Conservation (phyloP, 2,797 vertebrate genomes). For the Sternotherus odoratus region DNA sequence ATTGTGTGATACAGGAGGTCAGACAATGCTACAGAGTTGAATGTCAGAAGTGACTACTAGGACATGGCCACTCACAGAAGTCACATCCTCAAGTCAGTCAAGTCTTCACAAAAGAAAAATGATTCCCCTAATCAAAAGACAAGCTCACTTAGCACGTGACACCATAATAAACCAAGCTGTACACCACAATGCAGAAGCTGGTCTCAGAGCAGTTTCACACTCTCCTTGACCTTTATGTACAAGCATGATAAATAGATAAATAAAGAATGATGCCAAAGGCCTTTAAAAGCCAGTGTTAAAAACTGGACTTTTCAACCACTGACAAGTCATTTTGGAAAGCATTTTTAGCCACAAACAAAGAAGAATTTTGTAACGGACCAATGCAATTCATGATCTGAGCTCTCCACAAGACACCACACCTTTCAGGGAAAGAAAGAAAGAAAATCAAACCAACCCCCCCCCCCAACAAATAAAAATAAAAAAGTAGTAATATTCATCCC, state of each 20-base stretch:
- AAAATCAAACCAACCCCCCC: conserved; percentile 70
- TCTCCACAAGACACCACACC: conserved; percentile 46
- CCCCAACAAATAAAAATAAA: conserved; percentile 45
- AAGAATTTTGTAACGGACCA: not conserved
- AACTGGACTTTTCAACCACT: conserved; percentile 35
- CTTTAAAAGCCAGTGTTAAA: conserved; percentile 55
- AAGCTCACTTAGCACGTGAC: conserved; percentile 25
- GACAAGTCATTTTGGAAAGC: conserved; percentile 30
- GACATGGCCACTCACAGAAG: not conserved
- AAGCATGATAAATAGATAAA: conserved; percentile 66
- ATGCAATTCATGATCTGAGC: conserved; percentile 45
- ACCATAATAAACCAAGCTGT: conserved; percentile 54
- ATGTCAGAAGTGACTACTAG: too few relatives aligned
- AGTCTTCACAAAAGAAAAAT: not conserved
- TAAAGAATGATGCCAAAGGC: conserved; percentile 53
- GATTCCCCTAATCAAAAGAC: conserved; percentile 1
- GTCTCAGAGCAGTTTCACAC: conserved; percentile 81
- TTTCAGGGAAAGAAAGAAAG: conserved; percentile 46
- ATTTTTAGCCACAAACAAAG: conserved; percentile 25
- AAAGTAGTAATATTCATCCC: conserved; percentile 22
- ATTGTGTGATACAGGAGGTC: not conserved
- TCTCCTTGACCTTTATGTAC: conserved; percentile 75
- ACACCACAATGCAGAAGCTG: conserved; percentile 46
- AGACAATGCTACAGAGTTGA: not conserved
- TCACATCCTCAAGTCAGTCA: not conserved